Percentiles rank a stretch among this genome's conserved stretches.
Conservation (phyloP, 2,797 vertebrate genomes). For the Hippoglossus hippoglossus region DNA sequence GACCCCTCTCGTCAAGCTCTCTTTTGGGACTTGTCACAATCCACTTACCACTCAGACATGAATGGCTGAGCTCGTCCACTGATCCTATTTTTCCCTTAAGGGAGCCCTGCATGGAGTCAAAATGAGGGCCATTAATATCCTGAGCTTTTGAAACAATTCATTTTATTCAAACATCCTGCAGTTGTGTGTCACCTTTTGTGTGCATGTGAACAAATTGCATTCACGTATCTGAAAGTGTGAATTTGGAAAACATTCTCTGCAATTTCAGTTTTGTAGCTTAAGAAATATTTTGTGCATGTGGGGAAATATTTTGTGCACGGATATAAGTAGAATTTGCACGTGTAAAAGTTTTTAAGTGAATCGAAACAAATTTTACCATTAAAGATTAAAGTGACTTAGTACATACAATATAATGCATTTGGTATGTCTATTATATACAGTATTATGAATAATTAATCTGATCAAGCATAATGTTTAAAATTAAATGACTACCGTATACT, state of each 20-base stretch:
- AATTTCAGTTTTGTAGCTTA: too few species aligned
- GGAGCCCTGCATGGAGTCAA: background rate
- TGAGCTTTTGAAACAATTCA: background rate
- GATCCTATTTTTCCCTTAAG: constrained; percentile 41
- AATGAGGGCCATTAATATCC: too few species aligned
- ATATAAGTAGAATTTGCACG: too few species aligned
- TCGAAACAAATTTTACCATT: too few species aligned
- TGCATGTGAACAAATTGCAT: background rate
- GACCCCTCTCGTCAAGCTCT: constrained; percentile 55
- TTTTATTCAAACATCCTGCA: background rate
- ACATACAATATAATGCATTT: too few species aligned
- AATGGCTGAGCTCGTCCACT: constrained; percentile 54
- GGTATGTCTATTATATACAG: too few species aligned
- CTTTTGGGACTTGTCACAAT: constrained; percentile 72
- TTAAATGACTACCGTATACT: background rate
- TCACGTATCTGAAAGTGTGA: background rate
- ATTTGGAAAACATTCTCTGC: background rate
- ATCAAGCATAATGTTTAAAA: background rate
- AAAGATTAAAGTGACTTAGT: too few species aligned
- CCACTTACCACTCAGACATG: constrained; percentile 69
- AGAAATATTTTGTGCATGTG: too few species aligned
- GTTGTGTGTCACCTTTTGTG: background rate
- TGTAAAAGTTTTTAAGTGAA: too few species aligned
- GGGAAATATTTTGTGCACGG: too few species aligned
- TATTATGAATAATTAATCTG: background rate